Evolutionary conservation across 2,113 vertebrate species (phyloP).

Genomic region (Procavia capensis): DNA sequence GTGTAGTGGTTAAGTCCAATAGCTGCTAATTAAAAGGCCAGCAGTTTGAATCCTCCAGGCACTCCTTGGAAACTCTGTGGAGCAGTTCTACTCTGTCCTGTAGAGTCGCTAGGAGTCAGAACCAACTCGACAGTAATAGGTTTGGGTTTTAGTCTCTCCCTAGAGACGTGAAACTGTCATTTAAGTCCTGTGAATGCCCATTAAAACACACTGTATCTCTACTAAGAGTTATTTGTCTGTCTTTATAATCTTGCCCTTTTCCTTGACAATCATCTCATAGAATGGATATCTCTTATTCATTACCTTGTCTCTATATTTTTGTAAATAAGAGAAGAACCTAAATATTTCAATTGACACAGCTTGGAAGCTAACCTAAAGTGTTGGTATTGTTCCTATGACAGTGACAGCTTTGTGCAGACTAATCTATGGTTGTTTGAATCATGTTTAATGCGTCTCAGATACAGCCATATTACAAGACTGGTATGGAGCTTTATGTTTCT

Average conservation of each 20-base stretch:
- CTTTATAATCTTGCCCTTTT: not conserved
- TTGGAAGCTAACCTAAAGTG: not conserved
- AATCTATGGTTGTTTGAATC: not conserved
- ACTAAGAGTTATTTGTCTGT: not conserved
- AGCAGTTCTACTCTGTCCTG: too few relatives aligned
- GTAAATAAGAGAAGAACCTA: not conserved
- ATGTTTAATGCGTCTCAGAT: not conserved
- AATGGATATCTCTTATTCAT: not conserved
- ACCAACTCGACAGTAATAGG: too few relatives aligned
- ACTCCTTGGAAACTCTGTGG: too few relatives aligned
- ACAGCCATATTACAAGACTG: not conserved
- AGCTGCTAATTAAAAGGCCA: too few relatives aligned
- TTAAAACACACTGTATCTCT: not conserved
- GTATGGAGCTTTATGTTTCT: not conserved
- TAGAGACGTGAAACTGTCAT: not conserved
- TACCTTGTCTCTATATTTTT: slow-evolving; percentile 27
- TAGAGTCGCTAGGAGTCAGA: too few relatives aligned
- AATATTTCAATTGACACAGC: not conserved
- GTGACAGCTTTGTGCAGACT: not conserved
- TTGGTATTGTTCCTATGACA: not conserved
- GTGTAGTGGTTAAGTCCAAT: too few relatives aligned
- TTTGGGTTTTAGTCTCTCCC: too few relatives aligned
- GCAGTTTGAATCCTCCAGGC: too few relatives aligned
- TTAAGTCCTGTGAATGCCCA: not conserved
- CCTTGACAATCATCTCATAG: not conserved